Base-by-base conservation (phyloP, 2,797 vertebrate genomes). In the Momotus momota region DNA sequence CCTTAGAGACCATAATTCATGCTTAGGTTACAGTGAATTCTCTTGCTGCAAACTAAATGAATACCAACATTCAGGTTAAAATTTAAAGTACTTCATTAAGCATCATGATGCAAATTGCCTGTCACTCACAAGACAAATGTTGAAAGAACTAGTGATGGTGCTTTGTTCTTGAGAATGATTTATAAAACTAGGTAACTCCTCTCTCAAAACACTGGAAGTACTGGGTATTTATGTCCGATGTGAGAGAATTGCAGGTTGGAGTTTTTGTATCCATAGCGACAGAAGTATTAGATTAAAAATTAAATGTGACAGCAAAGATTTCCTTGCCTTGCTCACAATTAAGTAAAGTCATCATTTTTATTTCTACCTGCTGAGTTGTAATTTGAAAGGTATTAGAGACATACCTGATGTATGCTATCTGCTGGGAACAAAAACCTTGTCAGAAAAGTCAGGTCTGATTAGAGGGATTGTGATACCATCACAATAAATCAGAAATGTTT, bases 41-140 rank as follows among this genome's bases (percentile, higher is more conserved):
- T 92, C 58, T 93, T 88, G 81, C 94, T 93, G 86, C 96, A 91
- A 69, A 94, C 77, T 70, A 62, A 88, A 90, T 45, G 38, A 73
- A 57, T 57, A 80, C 40, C 80, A 93, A 71, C 72, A 52, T 91
- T 97, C 94, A 95, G 97, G 96, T 90, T 93, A 91, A 97, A 96
- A 94, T 83, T 88, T 88, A n/a, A 46, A 96, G 72, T 95, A 67
- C 55, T 92, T 94, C 73, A 77, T 90, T 86, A 91, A 91, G 40
- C 52, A 74, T 92, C 72, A 35, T 77, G 52, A 88, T 82, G 20
- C 90, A 90, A 86, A 41, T 89, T 73, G 61, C 88, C 81, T 90
- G 69, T 93, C 93, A 81, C 57, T 92, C 69, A 60, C 38, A 90
- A 82, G 66, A 77, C 43, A 69, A 82, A 60, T 3, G 8, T 52